Base-by-base conservation (phyloP, 2,113 vertebrate genomes). In the Pachycephala philippinensis region DNA sequence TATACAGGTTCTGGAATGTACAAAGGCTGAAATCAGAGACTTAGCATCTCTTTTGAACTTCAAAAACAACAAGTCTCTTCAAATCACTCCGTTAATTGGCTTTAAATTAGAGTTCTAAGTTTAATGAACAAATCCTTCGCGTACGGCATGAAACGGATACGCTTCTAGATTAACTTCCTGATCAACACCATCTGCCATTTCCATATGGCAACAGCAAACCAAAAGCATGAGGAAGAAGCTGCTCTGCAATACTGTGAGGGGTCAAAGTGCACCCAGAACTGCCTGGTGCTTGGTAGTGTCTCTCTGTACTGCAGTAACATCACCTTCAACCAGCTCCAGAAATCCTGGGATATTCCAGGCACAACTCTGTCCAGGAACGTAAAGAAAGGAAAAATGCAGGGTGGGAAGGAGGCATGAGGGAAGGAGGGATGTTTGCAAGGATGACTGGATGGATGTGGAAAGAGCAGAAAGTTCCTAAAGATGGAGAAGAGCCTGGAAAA, bases 101-200 rank as follows among this genome's bases (percentile, higher is more conserved):
- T 97, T 96, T 96, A 96, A 97, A 97, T 95, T 95, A 95, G 96
- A 96, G 89, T 96, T 95, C 89, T 96, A 94, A 94, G 89, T 96
- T 94, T 95, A 97, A 96, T 94, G 96, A 96, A 96, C 87, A 94
- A 89, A 89, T 95, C 94, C 94, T 96, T 79, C 12, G 1, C 16
- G 20, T 94, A 93, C 8, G 33, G 93, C 91, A 95, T 92, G 96
- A 97, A 97, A 95, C 81, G 81, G 96, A 97, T 96, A 95, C 8
- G 23, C 61, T 95, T 95, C 91, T 96, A 93, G 94, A 93, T 95
- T 96, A 92, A 96, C 95, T 95, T 97, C 94, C 94, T 95, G 96
- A 96, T 95, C 89, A 96, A 95, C 95, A 96, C 96, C 96, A 97
- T 96, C 91, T 96, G 94, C 93, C 69, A 87, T 95, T 96, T 95